Evolutionary conservation across 2,797 vertebrate species (phyloP).

Genomic region (Valencia hispanica): DNA sequence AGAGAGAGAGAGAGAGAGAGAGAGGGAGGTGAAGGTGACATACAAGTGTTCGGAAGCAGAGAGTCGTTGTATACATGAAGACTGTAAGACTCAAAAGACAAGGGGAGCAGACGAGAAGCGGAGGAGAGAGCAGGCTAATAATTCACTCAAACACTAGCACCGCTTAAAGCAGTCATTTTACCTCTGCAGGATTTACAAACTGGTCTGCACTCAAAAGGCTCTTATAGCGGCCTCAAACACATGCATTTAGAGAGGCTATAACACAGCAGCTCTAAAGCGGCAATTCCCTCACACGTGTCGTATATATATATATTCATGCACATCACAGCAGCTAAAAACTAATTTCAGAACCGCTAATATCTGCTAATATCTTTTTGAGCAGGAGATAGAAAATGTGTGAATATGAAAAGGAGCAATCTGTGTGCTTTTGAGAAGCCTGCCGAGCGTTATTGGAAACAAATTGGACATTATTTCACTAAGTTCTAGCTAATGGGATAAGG

Average conservation of each 20-base stretch:
- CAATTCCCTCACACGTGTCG: not conserved
- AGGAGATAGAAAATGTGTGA: not conserved
- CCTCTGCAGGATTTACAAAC: conserved; percentile 50
- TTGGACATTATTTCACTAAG: conserved; percentile 60
- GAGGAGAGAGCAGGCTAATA: conserved; percentile 58
- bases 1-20: conserved; percentile 31
- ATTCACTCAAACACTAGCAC: conserved; percentile 58
- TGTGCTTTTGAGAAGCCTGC: conserved; percentile 20
- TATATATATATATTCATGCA: conserved; percentile 11
- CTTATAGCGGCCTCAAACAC: conserved; percentile 24
- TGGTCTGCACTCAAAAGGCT: conserved; percentile 39
- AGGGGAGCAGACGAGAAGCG: conserved; percentile 27
- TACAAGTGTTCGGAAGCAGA: conserved; percentile 36
- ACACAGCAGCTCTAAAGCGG: conserved; percentile 19
- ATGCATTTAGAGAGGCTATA: conserved; percentile 15
- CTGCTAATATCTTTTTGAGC: conserved; percentile 1
- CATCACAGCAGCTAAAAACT: conserved; percentile 10
- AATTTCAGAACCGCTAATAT: conserved; percentile 6
- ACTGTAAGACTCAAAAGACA: conserved; percentile 46
- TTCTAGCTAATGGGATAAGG: conserved; percentile 66
- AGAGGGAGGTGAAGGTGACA: conserved; percentile 69
- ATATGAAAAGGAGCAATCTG: not conserved
- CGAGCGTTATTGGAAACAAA: conserved; percentile 52
- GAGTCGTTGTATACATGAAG: conserved; percentile 23
- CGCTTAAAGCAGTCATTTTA: conserved; percentile 54